Evolutionary conservation across 2,888 invertebrate species (phyloP).

Genomic region (Philaethria dido): DNA sequence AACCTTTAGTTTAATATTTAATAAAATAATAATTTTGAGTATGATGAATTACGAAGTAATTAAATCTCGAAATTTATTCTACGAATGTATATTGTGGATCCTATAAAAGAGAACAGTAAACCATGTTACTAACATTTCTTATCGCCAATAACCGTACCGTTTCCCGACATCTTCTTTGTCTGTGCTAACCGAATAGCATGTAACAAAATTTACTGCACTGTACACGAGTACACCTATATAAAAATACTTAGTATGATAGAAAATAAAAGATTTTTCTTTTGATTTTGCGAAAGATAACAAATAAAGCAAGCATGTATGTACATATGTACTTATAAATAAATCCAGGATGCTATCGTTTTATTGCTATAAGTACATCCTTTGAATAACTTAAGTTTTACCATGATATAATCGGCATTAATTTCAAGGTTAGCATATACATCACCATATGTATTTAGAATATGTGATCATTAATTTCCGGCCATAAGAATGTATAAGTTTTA

Average conservation of each 20-base stretch:
- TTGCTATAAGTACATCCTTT: conserved; percentile 50
- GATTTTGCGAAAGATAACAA: background rate
- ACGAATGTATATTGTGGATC: no score
- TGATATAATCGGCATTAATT: conserved; percentile 57
- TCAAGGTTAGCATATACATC: conserved; percentile 51
- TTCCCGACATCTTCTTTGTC: no score
- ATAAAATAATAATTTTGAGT: no score
- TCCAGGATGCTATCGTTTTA: conserved; percentile 43
- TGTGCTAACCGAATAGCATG: no score
- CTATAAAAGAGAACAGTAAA: no score
- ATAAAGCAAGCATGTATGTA: no score
- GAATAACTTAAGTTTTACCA: conserved; percentile 53
- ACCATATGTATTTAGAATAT: conserved; percentile 49
- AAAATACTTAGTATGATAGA: background rate
- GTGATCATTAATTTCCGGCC: conserved; percentile 58
- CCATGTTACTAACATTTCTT: background rate
- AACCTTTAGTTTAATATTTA: no score
- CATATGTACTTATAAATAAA: conserved; percentile 6
- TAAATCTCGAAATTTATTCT: no score
- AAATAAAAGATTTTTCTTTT: background rate
- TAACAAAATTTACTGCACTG: no score
- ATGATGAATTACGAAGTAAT: no score
- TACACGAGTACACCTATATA: no score
- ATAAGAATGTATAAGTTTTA: conserved; percentile 3
- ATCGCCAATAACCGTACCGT: no score